Conservation (phyloP, 2,113 vertebrate species). For the Hymenochirus boettgeri region DNA sequence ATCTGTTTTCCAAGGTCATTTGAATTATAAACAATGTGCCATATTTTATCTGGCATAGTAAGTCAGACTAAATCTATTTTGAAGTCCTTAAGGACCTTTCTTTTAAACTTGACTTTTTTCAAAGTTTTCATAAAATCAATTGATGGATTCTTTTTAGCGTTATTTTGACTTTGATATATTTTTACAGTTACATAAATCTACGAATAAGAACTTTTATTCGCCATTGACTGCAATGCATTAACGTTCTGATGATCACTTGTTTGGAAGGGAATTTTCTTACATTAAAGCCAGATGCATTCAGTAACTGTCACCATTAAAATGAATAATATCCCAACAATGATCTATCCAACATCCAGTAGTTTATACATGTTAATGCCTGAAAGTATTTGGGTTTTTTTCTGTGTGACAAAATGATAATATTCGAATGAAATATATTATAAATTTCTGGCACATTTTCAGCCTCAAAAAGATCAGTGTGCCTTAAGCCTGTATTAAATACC, state of each 20-base stretch:
- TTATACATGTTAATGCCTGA: slow-evolving; percentile 30
- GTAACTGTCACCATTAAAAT: slow-evolving; percentile 25
- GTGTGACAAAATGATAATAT: slow-evolving; percentile 20
- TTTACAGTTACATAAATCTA: slow-evolving; percentile 7
- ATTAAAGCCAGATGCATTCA: slow-evolving; percentile 15
- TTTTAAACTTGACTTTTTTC: slow-evolving; percentile 18
- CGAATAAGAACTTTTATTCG: slow-evolving; percentile 11
- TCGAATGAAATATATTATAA: slow-evolving; percentile 30
- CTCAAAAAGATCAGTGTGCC: background rate
- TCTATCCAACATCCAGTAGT: slow-evolving; percentile 35
- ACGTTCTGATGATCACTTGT: slow-evolving; percentile 19
- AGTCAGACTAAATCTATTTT: slow-evolving; percentile 13
- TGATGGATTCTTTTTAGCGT: slow-evolving; percentile 6
- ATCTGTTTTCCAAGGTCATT: slow-evolving; percentile 35
- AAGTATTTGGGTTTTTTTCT: slow-evolving; percentile 21
- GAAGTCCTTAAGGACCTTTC: slow-evolving; percentile 11
- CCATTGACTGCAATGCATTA: slow-evolving; percentile 8
- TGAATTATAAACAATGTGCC: slow-evolving; percentile 24
- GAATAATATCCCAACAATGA: slow-evolving; percentile 24
- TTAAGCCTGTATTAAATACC: background rate
- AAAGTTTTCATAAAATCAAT: slow-evolving; percentile 16
- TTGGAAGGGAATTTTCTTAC: slow-evolving; percentile 9
- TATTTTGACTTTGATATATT: slow-evolving; percentile 12
- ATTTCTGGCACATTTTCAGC: slow-evolving; percentile 21
- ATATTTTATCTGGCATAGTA: slow-evolving; percentile 30